Base-by-base conservation (phyloP, 2,113 vertebrate genomes). In the Pseudopipra pipra region DNA sequence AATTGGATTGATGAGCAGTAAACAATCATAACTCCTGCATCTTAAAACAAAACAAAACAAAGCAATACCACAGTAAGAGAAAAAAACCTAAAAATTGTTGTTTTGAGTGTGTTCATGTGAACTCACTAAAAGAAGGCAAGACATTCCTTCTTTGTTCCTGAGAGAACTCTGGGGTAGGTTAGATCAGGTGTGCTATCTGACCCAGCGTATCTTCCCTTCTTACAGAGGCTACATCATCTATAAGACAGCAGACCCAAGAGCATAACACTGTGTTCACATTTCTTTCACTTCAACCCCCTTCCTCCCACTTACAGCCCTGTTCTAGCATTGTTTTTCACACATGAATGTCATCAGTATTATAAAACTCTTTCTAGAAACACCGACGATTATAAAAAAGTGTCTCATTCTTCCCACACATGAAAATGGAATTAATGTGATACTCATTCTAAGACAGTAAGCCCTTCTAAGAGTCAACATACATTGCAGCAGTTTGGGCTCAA, bases 281-380 rank as follows among this genome's bases (percentile, higher is more conserved):
- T 85, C 55, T 93, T 80, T 80, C 87, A 62, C 65, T 74, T 49
- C 84, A 92, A 0, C 51, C 37, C 43, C 56, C 89, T 77, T 81
- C 70, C 80, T 91, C 93, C 93, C 70, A 84, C 89, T 51, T 27
- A 27, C 56, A 91, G 52, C 39, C 84, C 56, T 78, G 72, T 80
- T 88, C 81, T 73, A 76, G 88, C 95, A 79, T 87, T 96, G 92
- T 95, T 93, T 88, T 89, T 97, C 81, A 86, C 74, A 81, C 55
- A 89, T 76, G 89, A 93, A 93, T 85, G 72, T 89, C 91, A 94
- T 61, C 54, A 76, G 37, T 28, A 59, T 94, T 90, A 93, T 63
- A 91, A 97, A 96, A 68, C 37, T 88, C 68, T 94, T 95, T 68
- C 90, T 92, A 96, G 87, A 89, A 96, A 90, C 85, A 73, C n/a